phyloP scores from a whole-genome alignment of 2,797 vertebrate genomes.

The Chiloscyllium punctatum region DNA sequence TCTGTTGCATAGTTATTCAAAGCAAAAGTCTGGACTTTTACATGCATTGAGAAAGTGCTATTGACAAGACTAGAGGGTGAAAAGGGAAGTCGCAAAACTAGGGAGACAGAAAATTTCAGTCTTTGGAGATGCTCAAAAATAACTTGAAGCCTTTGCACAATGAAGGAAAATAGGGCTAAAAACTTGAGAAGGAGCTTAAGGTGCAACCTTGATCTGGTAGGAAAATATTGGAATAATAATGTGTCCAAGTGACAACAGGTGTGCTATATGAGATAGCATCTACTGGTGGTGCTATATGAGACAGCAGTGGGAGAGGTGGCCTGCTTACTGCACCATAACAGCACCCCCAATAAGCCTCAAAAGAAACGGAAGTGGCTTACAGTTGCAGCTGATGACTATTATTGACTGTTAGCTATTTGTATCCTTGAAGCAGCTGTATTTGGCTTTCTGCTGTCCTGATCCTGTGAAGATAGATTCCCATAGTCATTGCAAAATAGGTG shows the following conservation, averaged over 20 bases:
- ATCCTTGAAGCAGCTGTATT: not conserved
- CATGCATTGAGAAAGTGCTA: not conserved
- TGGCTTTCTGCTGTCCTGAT: not conserved
- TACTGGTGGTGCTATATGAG: not conserved
- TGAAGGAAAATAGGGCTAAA: not conserved
- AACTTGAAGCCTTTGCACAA: not conserved
- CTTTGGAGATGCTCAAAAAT: not conserved
- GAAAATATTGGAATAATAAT: not conserved
- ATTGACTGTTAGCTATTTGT: not conserved
- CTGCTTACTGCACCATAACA: not conserved
- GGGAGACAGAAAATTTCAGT: not conserved
- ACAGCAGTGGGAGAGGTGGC: not conserved
- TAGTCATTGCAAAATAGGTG: not conserved
- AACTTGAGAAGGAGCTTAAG: not conserved
- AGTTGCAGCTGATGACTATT: not conserved
- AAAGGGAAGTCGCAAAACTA: not conserved
- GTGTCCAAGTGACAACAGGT: not conserved
- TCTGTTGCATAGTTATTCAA: not conserved
- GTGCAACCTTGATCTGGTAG: not conserved
- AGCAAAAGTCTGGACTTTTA: not conserved
- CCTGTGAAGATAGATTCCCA: not conserved
- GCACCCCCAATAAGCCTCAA: not conserved
- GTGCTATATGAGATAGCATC: too few species aligned
- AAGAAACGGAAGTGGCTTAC: not conserved
- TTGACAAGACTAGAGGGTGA: not conserved